Evolutionary conservation across 23 tunicate species (phyloP), one percentile per base, ranked within the genome.

Genomic region (Halocynthia roretzi): DNA sequence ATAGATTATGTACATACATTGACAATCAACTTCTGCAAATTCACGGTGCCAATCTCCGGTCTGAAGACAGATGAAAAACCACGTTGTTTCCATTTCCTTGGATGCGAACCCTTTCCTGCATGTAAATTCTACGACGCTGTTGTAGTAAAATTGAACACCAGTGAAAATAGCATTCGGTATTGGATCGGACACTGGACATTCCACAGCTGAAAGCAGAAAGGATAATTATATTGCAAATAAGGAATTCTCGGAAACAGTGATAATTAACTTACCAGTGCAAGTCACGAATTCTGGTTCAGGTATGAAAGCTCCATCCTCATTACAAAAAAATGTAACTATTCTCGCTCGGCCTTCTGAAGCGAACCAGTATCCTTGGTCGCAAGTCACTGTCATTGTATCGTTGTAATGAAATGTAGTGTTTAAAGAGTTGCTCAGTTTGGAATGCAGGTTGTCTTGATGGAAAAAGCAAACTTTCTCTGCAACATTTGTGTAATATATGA

Each of bases 291-390:
- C 53, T 18, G 97, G 97, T 56, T 90, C 56, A 9, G 97, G 97
- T 8, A 61, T 8, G 68, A 90, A 90, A 50, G 22, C 54, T 15
- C 85, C 82, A 62, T 54, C 53, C 18, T 64, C 77, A 23, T 49
- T 12, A 68, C 97, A 90, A 10, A 18, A 31, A 76, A 90, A 90
- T 9, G 69, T 61, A 9, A 90, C 10, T 10, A 56, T 17, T 15
- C 53, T 21, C 23, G 7, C 52, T 57, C 86, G 77, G 55, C 54
- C 53, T 9, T 85, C 90, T 7, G 64, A 71, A 49, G 58, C 9
- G 58, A 85, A 64, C 97, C 97, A 90, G 69, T 75, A 85, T 7
- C 97, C 90, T 8, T 81, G 71, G 54, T 81, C 81, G 73, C 97
- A 90, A 7, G 72, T 64, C 5, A 85, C 71, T 19, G 83, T 85